Evolutionary conservation across 2,888 invertebrate genomes (phyloP).

Genomic region (Operophtera brumata): DNA sequence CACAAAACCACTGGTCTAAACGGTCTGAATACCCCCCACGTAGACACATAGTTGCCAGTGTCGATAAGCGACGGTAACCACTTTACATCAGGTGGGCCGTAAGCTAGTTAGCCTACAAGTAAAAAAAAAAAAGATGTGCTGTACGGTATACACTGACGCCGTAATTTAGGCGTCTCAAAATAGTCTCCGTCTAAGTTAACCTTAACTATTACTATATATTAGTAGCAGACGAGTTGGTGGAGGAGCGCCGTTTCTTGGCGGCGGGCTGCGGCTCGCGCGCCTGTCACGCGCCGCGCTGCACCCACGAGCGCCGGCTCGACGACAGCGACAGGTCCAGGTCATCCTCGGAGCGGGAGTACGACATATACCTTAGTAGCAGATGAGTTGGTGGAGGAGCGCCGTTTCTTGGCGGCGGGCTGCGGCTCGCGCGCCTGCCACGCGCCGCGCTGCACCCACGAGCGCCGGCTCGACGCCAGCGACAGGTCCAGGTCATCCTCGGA

Average conservation of each 20-base stretch:
- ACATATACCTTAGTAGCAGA: conserved; percentile 75
- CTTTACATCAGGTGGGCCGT: too few species aligned
- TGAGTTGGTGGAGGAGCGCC: conserved; percentile 62
- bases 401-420: conserved; percentile 62
- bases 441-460: conserved; percentile 74
- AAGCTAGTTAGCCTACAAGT: too few species aligned
- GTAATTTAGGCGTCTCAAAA: too few species aligned
- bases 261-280: conserved; percentile 61
- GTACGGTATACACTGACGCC: too few species aligned
- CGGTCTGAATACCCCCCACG: too few species aligned
- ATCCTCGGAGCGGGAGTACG: conserved; percentile 91
- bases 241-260: conserved; percentile 66
- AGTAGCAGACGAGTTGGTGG: conserved; percentile 62
- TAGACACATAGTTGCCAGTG: too few species aligned
- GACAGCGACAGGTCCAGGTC: conserved; percentile 84
- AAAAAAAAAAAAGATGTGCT: too few species aligned
- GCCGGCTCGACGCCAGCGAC: conserved; percentile 71
- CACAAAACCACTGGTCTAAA: too few species aligned
- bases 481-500: conserved; percentile 91
- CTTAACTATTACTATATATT: too few species aligned
- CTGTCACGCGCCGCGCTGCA: conserved; percentile 69
- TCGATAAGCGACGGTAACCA: too few species aligned
- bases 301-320: conserved; percentile 74
- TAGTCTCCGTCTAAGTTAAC: too few species aligned
- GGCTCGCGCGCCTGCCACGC: conserved; percentile 65